Conservation (phyloP, 2,888 invertebrate genomes). For the Liposcelis brunnea region DNA sequence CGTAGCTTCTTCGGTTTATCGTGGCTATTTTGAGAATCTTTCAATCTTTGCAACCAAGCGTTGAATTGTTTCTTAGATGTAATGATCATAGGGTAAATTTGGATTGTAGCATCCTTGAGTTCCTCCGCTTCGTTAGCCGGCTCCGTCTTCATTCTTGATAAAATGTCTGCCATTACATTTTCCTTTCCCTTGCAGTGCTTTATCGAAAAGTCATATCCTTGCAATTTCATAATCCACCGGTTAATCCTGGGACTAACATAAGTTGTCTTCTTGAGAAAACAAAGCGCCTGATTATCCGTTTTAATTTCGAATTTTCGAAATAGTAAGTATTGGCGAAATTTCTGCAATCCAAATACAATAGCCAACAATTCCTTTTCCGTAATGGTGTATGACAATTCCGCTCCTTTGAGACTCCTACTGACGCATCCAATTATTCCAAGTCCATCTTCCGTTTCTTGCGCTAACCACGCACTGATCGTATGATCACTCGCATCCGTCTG, state of each 20-base stretch:
- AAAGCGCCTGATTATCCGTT: slow-evolving; percentile 14
- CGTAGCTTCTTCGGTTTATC: too few relatives aligned
- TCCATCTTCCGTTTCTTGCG: too few relatives aligned
- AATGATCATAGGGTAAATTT: too few relatives aligned
- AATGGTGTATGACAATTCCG: slow-evolving; percentile 7
- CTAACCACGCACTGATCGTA: too few relatives aligned
- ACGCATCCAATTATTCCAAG: slow-evolving; percentile 12
- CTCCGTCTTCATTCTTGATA: slow-evolving; percentile 11
- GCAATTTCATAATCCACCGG: slow-evolving; percentile 14
- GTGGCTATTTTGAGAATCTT: too few relatives aligned
- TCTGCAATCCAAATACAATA: background rate
- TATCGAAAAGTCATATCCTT: slow-evolving; percentile 12
- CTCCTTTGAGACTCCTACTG: slow-evolving; percentile 12
- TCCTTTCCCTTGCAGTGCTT: slow-evolving; percentile 12
- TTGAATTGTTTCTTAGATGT: too few relatives aligned
- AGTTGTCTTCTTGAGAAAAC: slow-evolving; percentile 10
- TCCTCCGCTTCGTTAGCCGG: too few relatives aligned
- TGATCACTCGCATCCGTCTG: too few relatives aligned
- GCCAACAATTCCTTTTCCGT: too few relatives aligned
- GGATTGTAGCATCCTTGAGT: too few relatives aligned
- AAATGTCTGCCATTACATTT: slow-evolving; percentile 13
- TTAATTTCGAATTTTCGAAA: slow-evolving; percentile 10
- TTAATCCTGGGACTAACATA: slow-evolving; percentile 11
- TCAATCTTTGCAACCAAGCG: too few relatives aligned
- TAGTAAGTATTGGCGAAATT: slow-evolving; percentile 13